phyloP scores from a whole-genome alignment of 2,113 vertebrate species.

The Meriones unguiculatus region DNA sequence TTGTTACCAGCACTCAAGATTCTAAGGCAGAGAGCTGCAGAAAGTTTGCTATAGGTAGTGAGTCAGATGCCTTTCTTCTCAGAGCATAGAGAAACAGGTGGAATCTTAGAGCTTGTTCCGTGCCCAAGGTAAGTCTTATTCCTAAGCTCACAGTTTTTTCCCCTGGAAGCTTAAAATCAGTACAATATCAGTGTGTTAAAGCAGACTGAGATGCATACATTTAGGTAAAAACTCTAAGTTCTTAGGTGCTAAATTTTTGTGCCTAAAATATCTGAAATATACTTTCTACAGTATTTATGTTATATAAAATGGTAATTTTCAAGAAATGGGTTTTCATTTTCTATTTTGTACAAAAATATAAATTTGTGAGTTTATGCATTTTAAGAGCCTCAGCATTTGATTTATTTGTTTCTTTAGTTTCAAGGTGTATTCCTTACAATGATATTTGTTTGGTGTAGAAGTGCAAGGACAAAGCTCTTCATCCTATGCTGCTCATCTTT shows the following conservation, averaged over 20 bases:
- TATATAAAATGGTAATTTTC: neutral
- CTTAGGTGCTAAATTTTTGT: neutral
- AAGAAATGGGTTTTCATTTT: neutral
- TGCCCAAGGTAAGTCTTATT: neutral
- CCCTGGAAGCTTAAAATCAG: neutral
- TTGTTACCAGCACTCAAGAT: neutral
- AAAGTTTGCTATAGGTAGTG: neutral
- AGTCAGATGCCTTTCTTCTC: neutral
- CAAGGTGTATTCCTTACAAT: neutral
- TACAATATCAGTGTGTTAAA: neutral
- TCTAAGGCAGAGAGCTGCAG: neutral
- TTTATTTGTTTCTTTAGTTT: slow-evolving; percentile 10
- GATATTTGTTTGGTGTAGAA: neutral
- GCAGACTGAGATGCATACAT: too few relatives aligned
- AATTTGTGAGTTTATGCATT: neutral
- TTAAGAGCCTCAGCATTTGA: neutral
- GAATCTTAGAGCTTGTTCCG: neutral
- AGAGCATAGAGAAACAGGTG: neutral
- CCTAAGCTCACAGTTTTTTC: neutral
- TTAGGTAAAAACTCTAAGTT: neutral
- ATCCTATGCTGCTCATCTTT: neutral
- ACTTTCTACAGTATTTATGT: neutral
- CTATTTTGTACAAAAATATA: neutral
- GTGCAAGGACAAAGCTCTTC: neutral
- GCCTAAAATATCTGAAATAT: too few relatives aligned